Conservation (phyloP, 2,888 invertebrate species). For the Marasmarcha lunaedactyla region DNA sequence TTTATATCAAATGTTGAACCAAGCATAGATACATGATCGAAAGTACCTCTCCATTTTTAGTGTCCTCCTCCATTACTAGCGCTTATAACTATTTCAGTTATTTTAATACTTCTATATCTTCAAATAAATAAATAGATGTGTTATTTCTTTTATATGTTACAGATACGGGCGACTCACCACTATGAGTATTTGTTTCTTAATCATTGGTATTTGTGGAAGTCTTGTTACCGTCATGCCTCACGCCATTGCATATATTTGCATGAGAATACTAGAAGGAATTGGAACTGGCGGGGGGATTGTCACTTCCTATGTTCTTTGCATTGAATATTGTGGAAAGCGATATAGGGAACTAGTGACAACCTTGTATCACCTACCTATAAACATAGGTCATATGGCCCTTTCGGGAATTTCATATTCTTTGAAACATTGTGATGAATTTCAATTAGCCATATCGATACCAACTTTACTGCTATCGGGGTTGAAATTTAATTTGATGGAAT, state of each 20-base stretch:
- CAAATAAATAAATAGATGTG: no score
- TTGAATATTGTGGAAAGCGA: constrained; percentile 36
- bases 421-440: constrained; percentile 35
- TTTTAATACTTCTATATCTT: no score
- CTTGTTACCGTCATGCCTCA: constrained; percentile 34
- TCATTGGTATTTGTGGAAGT: constrained; percentile 29
- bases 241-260: constrained; percentile 24
- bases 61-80: no score
- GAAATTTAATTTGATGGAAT: constrained; percentile 33
- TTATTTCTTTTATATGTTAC: no score
- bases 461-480: constrained; percentile 26
- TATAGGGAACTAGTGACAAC: constrained; percentile 40
- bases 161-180: constrained; percentile 38
- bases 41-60: no score
- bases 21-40: no score
- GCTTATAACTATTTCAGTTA: no score
- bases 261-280: constrained; percentile 40
- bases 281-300: constrained; percentile 42
- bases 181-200: constrained; percentile 25
- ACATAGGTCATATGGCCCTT: constrained; percentile 35
- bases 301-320: constrained; percentile 36
- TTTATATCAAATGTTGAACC: no score
- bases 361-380: constrained; percentile 40
- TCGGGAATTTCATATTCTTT: constrained; percentile 40
- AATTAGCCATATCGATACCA: constrained; percentile 38